A percentile compares a stretch with the other conserved stretches of the same genome.
Conservation (phyloP, 2,888 invertebrate species). For the Taphrorychus bicolor region DNA sequence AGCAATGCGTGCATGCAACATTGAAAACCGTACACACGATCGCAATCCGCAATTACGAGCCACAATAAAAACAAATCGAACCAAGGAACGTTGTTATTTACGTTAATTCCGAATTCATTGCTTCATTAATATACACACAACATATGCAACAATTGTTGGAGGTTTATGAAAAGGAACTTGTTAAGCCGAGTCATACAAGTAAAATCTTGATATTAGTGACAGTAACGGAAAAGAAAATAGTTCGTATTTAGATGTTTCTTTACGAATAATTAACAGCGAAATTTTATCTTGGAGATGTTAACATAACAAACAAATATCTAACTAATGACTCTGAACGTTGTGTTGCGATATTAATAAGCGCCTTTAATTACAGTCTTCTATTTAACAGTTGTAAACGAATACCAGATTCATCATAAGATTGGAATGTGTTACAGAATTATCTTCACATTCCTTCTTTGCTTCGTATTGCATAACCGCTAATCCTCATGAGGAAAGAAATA, state of each 20-base stretch:
- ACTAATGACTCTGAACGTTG: neutral
- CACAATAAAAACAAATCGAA: neutral
- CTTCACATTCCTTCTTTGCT: neutral
- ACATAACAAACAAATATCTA: neutral
- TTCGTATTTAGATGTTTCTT: too few relatives aligned
- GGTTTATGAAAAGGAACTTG: neutral
- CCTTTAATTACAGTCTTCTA: conserved; percentile 10
- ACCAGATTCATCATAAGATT: conserved; percentile 29
- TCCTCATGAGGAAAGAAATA: neutral
- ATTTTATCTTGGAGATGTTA: too few relatives aligned
- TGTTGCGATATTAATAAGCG: neutral
- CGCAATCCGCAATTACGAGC: neutral
- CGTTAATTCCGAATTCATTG: neutral
- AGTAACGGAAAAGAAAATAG: too few relatives aligned
- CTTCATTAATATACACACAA: neutral
- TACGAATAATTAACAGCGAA: too few relatives aligned
- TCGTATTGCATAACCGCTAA: neutral
- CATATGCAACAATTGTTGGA: neutral
- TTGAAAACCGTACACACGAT: neutral
- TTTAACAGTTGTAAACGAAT: conserved; percentile 31
- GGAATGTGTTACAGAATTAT: conserved; percentile 35
- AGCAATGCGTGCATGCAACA: too few relatives aligned
- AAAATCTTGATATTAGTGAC: neutral
- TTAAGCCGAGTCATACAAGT: neutral
- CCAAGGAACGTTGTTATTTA: neutral